Evolutionary conservation across 2,888 invertebrate genomes (phyloP), one percentile per base, ranked within the genome.

Genomic region (Limnephilus auricula): DNA sequence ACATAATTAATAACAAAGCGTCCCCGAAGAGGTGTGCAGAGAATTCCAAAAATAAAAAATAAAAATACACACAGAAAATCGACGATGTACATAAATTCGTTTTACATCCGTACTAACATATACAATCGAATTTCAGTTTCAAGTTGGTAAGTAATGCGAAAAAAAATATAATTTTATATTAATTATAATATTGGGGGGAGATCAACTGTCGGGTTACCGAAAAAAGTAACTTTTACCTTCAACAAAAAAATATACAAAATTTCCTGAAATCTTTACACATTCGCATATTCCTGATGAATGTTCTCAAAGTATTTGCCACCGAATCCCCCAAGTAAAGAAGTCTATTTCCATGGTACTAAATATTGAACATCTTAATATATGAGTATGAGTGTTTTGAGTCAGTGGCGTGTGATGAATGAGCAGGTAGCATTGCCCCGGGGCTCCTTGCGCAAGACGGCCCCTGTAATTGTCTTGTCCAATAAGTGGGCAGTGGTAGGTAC

Each of bases 401-500:
- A 18, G 85, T 85, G 85, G 34, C 40, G 34, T 40, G 34, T 40
- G 40, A 85, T 85, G 34, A 85, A 40, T 40, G 13, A 37, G 37
- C 87, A 50, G 87, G 65, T 87, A 65, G 87, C 32, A 30, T 30
- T 65, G 50, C 87, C 87, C 65, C 18, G 30, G 32, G 87, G 50
- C 30, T 30, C 65, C 87, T 87, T 87, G 87, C 87, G 87, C 65
- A 30, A 87, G 87, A 65, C 50, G 65, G 91, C 88, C 90, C 79
- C 87, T 91, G 90, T 91, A 90, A 91, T 91, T 91, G 91, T 91
- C 91, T 91, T 86, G 85, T 91, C 86, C 90, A 91, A 90, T 91
- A 82, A 91, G 87, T 87, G 87, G 90, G 90, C 82, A 88, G 90
- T 40, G 85, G 89, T 65, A 82, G 84, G 80, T 90, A 79, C 65